Conservation (phyloP, 2,888 invertebrate genomes). For the Ypsolopha scabrella region DNA sequence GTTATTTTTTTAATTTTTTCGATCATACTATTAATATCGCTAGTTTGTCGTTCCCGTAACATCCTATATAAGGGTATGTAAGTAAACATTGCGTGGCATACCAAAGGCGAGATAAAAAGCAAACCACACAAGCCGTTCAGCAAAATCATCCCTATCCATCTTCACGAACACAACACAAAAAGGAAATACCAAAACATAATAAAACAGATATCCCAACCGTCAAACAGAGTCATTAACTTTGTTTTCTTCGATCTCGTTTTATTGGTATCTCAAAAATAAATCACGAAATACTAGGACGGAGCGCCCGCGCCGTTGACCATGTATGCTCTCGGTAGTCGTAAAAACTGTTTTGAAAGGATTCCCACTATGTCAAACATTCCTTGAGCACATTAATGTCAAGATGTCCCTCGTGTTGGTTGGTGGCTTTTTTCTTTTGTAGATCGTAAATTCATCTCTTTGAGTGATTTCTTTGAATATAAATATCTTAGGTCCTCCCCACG, state of each 20-base stretch:
- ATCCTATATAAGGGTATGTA: too few species aligned
- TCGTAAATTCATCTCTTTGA: slow-evolving; percentile 50
- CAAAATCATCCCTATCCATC: too few species aligned
- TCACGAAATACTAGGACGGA: neutral
- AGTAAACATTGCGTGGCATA: too few species aligned
- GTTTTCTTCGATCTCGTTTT: neutral
- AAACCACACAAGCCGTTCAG: too few species aligned
- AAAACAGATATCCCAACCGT: too few species aligned
- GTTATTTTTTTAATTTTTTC: too few species aligned
- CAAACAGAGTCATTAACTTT: neutral
- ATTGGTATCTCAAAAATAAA: neutral
- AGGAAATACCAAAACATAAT: too few species aligned
- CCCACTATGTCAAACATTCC: neutral
- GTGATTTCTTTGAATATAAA: slow-evolving; percentile 51
- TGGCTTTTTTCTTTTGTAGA: slow-evolving; percentile 20
- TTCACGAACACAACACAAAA: too few species aligned
- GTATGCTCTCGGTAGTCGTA: slow-evolving; percentile 13
- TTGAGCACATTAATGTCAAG: slow-evolving; percentile 2
- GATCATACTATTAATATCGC: too few species aligned
- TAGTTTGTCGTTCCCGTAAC: too few species aligned
- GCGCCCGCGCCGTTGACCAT: neutral
- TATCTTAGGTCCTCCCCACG: slow-evolving; percentile 24
- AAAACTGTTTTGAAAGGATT: slow-evolving; percentile 12
- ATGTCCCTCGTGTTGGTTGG: neutral
- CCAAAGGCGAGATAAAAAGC: too few species aligned